These are phyloP conservation scores for Nasonia longicornis DNA, from an alignment of 1,140 invertebrate genomes.

Conservation along the genomic window DNA sequence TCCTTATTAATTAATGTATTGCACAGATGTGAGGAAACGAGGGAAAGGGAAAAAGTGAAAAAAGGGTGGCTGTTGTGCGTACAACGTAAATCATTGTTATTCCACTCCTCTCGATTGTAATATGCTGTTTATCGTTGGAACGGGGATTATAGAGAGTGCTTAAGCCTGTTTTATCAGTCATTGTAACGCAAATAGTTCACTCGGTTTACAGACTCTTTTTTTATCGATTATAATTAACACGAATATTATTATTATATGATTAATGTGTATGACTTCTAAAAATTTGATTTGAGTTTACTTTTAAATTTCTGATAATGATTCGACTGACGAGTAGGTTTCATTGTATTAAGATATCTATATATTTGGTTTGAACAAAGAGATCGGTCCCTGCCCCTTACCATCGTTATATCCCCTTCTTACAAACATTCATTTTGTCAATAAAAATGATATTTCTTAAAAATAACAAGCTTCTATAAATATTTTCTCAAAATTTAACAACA, in stretches of 20 bases:
- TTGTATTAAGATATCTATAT: slow-evolving; percentile 27
- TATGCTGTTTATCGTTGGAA: slow-evolving; percentile 49
- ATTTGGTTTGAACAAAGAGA: slow-evolving; percentile 37
- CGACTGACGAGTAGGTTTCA: slow-evolving; percentile 24
- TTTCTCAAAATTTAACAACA: slow-evolving; percentile 47
- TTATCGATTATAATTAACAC: slow-evolving; percentile 27
- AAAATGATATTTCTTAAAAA: slow-evolving; percentile 57
- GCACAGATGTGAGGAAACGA: slow-evolving; percentile 46
- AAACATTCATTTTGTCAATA: slow-evolving; percentile 59
- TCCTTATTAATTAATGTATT: slow-evolving; percentile 45
- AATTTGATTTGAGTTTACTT: slow-evolving; percentile 25
- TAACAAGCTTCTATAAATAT: slow-evolving; percentile 45
- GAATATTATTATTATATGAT: slow-evolving; percentile 28
- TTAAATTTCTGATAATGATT: slow-evolving; percentile 22
- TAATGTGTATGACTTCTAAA: slow-evolving; percentile 32
- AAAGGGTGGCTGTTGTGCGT: slow-evolving; percentile 46
- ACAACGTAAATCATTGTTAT: slow-evolving; percentile 46
- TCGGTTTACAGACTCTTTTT: slow-evolving; percentile 39
- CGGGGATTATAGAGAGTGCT: slow-evolving; percentile 47
- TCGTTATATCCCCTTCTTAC: slow-evolving; percentile 59
- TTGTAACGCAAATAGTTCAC: slow-evolving; percentile 43
- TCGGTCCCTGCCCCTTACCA: slow-evolving; percentile 61
- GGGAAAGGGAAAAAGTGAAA: slow-evolving; percentile 39
- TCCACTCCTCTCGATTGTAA: slow-evolving; percentile 47
- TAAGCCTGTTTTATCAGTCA: slow-evolving; percentile 45